These are phyloP conservation scores for Lithobates sylvaticus DNA, from an alignment of 2,797 vertebrate genomes.

Conservation along the genomic window DNA sequence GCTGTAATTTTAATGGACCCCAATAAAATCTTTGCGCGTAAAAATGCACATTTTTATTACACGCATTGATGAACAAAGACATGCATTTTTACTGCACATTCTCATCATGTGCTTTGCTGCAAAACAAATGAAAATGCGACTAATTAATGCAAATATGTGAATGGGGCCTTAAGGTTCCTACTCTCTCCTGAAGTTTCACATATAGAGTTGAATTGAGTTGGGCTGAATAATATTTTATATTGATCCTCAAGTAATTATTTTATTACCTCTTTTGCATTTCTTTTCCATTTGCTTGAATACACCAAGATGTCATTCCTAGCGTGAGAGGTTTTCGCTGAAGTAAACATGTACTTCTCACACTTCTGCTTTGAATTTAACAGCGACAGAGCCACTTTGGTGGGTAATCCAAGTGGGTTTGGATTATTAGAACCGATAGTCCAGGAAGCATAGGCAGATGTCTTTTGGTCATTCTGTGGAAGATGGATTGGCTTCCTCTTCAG, in stretches of 20 bases:
- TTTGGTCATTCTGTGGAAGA: slow-evolving; percentile 87
- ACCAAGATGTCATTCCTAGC: slow-evolving; percentile 89
- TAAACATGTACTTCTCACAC: slow-evolving; percentile 89
- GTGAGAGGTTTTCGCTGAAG: slow-evolving; percentile 88
- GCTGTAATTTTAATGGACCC: too few relatives aligned
- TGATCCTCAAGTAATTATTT: not conserved
- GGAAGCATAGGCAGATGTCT: slow-evolving; percentile 90
- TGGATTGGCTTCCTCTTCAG: slow-evolving; percentile 90
- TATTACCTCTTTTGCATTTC: slow-evolving; percentile 86
- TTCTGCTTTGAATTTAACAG: slow-evolving; percentile 96
- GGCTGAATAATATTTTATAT: too few relatives aligned
- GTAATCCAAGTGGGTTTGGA: slow-evolving; percentile 91
- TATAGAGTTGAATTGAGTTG: too few relatives aligned
- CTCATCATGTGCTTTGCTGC: too few relatives aligned
- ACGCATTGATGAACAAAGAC: too few relatives aligned
- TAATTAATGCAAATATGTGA: too few relatives aligned
- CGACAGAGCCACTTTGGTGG: slow-evolving; percentile 94
- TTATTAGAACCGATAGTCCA: slow-evolving; percentile 88
- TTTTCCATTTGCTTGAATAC: slow-evolving; percentile 94
- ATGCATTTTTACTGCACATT: too few relatives aligned
- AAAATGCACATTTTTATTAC: too few relatives aligned
- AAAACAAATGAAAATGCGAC: too few relatives aligned
- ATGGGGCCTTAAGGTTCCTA: too few relatives aligned
- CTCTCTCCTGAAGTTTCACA: too few relatives aligned
- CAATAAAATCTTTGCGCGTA: too few relatives aligned